These are phyloP conservation scores for Pycnonotus jocosus DNA, from an alignment of 2,113 vertebrate genomes.

Conservation along the genomic window DNA sequence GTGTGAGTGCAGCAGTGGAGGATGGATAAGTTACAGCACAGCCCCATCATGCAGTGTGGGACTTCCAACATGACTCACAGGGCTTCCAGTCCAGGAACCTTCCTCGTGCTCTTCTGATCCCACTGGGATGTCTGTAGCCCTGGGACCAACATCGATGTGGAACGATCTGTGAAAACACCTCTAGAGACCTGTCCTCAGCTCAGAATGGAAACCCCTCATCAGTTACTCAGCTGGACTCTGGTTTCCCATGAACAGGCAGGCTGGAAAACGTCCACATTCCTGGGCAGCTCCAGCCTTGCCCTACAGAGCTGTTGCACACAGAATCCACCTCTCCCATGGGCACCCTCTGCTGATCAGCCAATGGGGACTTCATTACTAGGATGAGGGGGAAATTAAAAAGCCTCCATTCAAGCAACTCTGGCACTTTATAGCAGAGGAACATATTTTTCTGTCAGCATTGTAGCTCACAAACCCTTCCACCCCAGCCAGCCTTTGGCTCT, in stretches of 20 bases:
- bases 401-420: background rate
- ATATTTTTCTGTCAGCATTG: background rate
- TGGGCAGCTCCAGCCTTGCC: background rate
- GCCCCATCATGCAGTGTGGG: too few relatives aligned
- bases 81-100: background rate
- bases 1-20: background rate
- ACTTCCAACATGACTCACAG: too few relatives aligned
- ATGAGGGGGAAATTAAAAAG: background rate
- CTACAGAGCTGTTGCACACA: background rate
- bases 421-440: background rate
- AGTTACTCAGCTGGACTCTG: background rate
- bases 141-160: fast-evolving
- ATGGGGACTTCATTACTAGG: background rate
- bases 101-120: background rate
- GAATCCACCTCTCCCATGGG: fast-evolving
- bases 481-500: background rate
- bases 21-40: too few relatives aligned
- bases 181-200: background rate
- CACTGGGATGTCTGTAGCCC: background rate
- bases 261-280: background rate
- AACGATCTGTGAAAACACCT: background rate
- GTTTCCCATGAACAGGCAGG: fast-evolving
- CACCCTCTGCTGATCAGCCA: fast-evolving
- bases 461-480: background rate
- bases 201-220: background rate